Conservation (phyloP, 2,113 vertebrate species). For the Etheostoma spectabile region DNA sequence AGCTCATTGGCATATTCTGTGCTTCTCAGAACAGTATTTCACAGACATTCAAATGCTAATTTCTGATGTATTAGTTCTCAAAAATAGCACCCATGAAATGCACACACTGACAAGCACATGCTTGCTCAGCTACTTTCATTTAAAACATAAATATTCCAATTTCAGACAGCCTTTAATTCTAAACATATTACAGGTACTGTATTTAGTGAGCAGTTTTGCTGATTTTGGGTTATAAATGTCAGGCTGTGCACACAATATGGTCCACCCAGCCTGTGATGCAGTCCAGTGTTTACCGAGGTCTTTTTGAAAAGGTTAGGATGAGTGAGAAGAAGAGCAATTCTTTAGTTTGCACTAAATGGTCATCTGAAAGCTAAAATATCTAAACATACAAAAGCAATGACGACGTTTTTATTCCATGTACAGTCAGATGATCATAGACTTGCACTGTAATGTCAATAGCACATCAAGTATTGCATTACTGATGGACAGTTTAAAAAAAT, state of each 20-base stretch:
- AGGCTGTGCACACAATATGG: neutral
- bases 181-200: neutral
- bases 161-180: conserved; percentile 6
- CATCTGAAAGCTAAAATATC: neutral
- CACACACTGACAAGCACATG: neutral
- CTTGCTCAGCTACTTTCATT: neutral
- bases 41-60: neutral
- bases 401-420: neutral
- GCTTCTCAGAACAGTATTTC: neutral
- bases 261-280: neutral
- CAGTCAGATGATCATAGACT: neutral
- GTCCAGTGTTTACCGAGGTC: neutral
- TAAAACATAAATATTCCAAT: neutral
- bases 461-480: neutral
- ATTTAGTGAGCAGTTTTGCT: neutral
- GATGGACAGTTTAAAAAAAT: neutral
- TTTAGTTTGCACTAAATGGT: neutral
- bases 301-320: neutral
- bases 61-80: neutral
- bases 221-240: neutral
- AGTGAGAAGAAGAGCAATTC: neutral
- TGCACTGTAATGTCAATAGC: neutral
- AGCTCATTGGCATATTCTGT: conserved; percentile 14
- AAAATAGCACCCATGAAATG: neutral
- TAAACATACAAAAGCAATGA: conserved; percentile 1